These are phyloP conservation scores for Xestoiulus laeticollis DNA, from an alignment of 2,888 invertebrate genomes.

Conservation along the genomic window DNA sequence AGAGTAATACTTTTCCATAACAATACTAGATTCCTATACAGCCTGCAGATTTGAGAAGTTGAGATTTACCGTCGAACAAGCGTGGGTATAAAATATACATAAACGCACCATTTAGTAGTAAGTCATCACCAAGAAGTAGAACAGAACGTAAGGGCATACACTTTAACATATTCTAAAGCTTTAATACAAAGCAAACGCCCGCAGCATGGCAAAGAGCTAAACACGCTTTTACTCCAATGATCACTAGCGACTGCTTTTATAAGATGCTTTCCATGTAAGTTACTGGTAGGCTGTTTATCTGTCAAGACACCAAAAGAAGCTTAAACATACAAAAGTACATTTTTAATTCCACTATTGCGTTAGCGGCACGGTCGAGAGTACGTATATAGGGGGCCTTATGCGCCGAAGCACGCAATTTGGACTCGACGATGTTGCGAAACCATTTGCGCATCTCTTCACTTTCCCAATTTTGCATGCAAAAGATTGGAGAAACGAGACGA, in stretches of 20 bases:
- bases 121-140: not conserved
- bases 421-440: not conserved
- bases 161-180: not conserved
- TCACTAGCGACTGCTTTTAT: not conserved
- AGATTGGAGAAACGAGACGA: not conserved
- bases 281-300: not conserved
- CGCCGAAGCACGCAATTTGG: not conserved
- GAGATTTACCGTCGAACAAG: not conserved
- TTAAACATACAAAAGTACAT: not conserved
- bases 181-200: not conserved
- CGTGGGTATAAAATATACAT: slow-evolving; percentile 7
- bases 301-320: not conserved
- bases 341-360: not conserved
- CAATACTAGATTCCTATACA: not conserved
- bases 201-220: not conserved
- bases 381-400: not conserved
- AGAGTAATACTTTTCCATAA: not conserved
- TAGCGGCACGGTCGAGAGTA: not conserved
- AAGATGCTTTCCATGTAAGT: slow-evolving; percentile 5
- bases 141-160: not conserved
- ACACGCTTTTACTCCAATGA: not conserved
- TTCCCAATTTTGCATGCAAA: not conserved
- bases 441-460: not conserved
- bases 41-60: not conserved
- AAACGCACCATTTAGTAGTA: not conserved